phyloP scores from a whole-genome alignment of 2,888 invertebrate genomes.

The Salticus scenicus region DNA sequence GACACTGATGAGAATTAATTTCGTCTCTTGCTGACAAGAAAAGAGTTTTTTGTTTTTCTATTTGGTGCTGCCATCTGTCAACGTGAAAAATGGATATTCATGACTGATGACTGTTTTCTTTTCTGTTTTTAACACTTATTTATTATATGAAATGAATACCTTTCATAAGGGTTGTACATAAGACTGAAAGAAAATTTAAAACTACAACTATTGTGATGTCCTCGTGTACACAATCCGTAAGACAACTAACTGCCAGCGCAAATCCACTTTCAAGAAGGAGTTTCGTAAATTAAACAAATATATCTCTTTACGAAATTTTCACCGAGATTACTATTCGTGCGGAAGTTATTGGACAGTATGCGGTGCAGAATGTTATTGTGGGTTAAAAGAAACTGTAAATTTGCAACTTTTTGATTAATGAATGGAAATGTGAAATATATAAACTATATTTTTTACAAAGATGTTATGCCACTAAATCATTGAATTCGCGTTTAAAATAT shows the following conservation, averaged over 20 bases:
- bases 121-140: neutral
- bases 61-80: conserved; percentile 5
- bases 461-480: neutral
- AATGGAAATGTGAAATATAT: neutral
- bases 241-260: neutral
- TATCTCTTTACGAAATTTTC: too few species aligned
- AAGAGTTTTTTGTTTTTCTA: neutral
- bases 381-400: neutral
- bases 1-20: neutral
- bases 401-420: neutral
- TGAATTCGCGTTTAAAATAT: neutral
- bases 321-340: too few species aligned
- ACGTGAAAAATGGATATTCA: neutral
- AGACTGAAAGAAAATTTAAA: neutral
- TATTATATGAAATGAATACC: neutral
- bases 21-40: neutral
- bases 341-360: too few species aligned
- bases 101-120: neutral
- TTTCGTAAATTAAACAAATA: too few species aligned
- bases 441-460: conserved; percentile 13
- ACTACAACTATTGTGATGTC: too few species aligned
- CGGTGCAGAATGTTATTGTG: too few species aligned
- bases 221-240: neutral
- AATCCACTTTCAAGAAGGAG: too few species aligned
- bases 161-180: neutral